Evolutionary conservation across 2,888 invertebrate genomes (phyloP).

Genomic region (Aphrophora alni): DNA sequence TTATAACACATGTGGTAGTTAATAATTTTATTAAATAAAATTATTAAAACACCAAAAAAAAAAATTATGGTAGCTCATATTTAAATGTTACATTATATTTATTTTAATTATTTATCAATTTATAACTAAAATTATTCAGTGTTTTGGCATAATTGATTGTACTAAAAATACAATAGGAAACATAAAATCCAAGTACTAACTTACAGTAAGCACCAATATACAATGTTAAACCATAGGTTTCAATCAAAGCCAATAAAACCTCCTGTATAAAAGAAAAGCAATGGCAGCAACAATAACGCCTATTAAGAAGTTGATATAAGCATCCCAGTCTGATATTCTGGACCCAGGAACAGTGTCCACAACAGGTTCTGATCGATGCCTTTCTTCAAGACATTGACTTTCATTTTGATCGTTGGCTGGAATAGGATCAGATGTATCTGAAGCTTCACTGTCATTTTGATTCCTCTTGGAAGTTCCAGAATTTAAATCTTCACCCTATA

Average conservation of each 20-base stretch:
- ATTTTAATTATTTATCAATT: too few relatives aligned
- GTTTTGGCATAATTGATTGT: not conserved
- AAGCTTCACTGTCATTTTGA: not conserved
- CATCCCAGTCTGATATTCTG: constrained; percentile 6
- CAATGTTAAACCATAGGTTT: not conserved
- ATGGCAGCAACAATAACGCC: constrained; percentile 48
- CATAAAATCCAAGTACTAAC: not conserved
- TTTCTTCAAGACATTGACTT: not conserved
- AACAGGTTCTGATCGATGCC: not conserved
- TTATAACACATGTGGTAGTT: too few relatives aligned
- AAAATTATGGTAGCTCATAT: too few relatives aligned
- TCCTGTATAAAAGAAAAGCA: constrained; percentile 49
- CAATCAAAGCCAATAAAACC: constrained; percentile 39
- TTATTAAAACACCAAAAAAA: too few relatives aligned
- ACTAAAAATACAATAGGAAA: not conserved
- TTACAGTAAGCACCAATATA: not conserved
- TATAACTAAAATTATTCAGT: not conserved
- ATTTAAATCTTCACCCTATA: constrained; percentile 39
- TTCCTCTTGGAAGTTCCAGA: not conserved
- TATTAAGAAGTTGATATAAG: constrained; percentile 43
- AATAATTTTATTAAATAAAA: too few relatives aligned
- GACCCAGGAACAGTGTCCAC: not conserved
- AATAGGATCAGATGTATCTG: not conserved
- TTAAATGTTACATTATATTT: too few relatives aligned
- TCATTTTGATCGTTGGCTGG: not conserved